Conservation (phyloP, 1,140 invertebrate genomes). For the Megalonaias nervosa region DNA sequence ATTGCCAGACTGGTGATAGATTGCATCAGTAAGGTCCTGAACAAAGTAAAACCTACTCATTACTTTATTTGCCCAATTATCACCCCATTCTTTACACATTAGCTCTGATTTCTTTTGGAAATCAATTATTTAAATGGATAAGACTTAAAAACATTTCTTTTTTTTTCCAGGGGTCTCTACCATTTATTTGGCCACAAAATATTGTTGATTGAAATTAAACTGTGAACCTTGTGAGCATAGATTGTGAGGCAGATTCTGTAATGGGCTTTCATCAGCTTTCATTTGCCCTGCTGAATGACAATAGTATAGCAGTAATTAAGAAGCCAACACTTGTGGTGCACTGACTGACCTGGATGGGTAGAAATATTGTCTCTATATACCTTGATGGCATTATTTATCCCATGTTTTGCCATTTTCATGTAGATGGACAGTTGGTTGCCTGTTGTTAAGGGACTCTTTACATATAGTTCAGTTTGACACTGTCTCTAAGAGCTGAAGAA, state of each 20-base stretch:
- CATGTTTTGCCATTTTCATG: too few relatives aligned
- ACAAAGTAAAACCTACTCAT: conserved; percentile 10
- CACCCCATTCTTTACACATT: conserved; percentile 16
- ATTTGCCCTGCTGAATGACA: background rate
- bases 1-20: conserved; percentile 36
- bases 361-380: too few relatives aligned
- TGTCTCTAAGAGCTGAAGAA: too few relatives aligned
- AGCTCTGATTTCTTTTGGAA: conserved; percentile 25
- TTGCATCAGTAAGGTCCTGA: conserved; percentile 31
- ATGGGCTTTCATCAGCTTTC: background rate
- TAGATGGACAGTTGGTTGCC: too few relatives aligned
- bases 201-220: conserved; percentile 27
- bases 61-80: conserved; percentile 26
- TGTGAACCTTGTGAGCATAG: background rate
- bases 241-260: background rate
- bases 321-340: background rate
- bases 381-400: too few relatives aligned
- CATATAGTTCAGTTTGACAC: too few relatives aligned
- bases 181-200: conserved; percentile 25
- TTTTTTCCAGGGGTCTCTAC: conserved; percentile 6
- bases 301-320: background rate
- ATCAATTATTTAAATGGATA: conserved; percentile 25
- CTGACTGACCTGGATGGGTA: too few relatives aligned
- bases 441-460: too few relatives aligned
- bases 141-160: conserved; percentile 17